Base-by-base conservation (phyloP, 2,113 vertebrate species). In the Heloderma charlesbogerti region DNA sequence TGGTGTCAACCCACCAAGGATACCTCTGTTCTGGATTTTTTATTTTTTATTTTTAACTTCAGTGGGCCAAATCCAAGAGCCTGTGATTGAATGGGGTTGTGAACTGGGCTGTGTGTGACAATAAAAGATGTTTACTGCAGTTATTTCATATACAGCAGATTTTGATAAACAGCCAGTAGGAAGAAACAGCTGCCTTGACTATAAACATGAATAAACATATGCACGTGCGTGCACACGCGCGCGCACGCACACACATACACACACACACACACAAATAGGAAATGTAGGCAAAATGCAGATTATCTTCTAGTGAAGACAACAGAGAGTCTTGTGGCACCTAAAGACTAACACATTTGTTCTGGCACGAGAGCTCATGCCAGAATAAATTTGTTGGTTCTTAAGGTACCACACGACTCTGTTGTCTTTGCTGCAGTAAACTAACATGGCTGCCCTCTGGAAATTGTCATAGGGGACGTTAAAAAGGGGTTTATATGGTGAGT, bases 51-150 rank as follows among this genome's bases (percentile, higher is more conserved):
- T n/a, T 4, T 12, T 31, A 15, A 80, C 45, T 60, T 54, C 27
- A 43, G 2, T 12, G 51, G 40, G n/a, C 57, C 20, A 71, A 54
- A 31, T 51, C 22, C 43, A 57, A 54, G n/a, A 31, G n/a, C 54
- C 60, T 83, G n/a, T 83, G 51, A 84, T 79, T 88, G 48, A 80
- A 79, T 48, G 43, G 54, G 29, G 16, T n/a, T 66, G 31, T 25
- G 29, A 45, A 66, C 66, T 48, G 74, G 15, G 29, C 9, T 89
- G 27, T 60, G 67, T 81, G 12, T 45, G 75, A 90, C 6, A 15
- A 57, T 84, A 84, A 94, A 94, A 90, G 66, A 60, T 90, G 77
- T 92, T 93, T 88, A 9, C 48, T 66, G 2, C 81, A 54, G 7
- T 74, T 27, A 79, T 87, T 77, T 40, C 90, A 54, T 43, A 92